Base-by-base conservation (phyloP, 2,888 invertebrate genomes). In the Plagodis dolabraria region DNA sequence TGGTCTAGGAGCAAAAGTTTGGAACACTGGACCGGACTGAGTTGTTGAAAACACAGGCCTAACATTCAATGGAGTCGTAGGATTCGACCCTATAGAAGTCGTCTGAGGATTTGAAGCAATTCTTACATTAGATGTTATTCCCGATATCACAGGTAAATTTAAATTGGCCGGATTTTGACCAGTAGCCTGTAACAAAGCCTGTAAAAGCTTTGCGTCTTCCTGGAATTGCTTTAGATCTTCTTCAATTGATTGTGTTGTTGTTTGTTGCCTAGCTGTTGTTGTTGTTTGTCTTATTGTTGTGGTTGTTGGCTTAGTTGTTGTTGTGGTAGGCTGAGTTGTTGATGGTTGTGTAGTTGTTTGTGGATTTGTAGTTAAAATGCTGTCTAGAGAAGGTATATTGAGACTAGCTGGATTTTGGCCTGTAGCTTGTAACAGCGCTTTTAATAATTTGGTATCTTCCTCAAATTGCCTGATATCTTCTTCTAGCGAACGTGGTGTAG, bases 391-490 rank as follows among this genome's bases (percentile, higher is more conserved):
- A 22, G 91, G 90, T 72, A 92, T 79, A 63, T 89, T 89, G 40
- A 90, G 75, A 44, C 77, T 81, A 33, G 80, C 80, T 60, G 91
- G 87, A 69, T 91, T 85, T 75, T 89, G 87, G 4, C 91, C 90
- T 6, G 88, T 92, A 35, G 87, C 90, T 74, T 87, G 82, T 68
- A 92, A 80, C 33, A 92, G 77, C 4, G 90, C 92, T 77, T 93
- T 83, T 60, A 92, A 71, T 54, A 93, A 76, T 71, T 88, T 87
- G 7, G 92, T 87, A 59, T 93, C 93, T 76, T 92, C 88, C 72
- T 93, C 88, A 68, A 89, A 89, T 62, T 92, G 90, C 54, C 81
- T 83, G 10, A 93, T 82, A 57, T 93, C 93, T 33, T 92, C 91
- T 74, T 92, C 86, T 55, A 93, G 80, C 36, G 90, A 88, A 10